Conservation (phyloP, 2,888 invertebrate species). For the Aproaerema taeniolella region DNA sequence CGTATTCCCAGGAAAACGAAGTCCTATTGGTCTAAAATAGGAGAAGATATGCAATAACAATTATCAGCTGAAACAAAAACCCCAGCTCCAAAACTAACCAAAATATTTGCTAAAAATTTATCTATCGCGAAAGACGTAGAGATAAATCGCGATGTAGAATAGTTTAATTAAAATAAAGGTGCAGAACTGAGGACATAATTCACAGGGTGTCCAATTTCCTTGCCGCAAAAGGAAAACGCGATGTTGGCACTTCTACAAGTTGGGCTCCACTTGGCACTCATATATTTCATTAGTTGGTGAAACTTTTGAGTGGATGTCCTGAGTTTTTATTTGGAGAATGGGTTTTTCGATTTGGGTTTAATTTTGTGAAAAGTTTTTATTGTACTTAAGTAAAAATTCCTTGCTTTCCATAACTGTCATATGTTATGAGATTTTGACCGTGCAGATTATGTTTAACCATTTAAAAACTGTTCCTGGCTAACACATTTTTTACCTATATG, state of each 20-base stretch:
- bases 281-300: not conserved
- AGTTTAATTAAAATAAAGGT: constrained; percentile 8
- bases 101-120: constrained; percentile 1
- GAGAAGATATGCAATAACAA: not conserved
- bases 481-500: too few species aligned
- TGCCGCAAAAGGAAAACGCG: constrained; percentile 10
- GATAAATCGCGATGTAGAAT: constrained; percentile 7
- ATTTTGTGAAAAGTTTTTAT: not conserved
- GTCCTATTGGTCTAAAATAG: not conserved
- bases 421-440: too few species aligned
- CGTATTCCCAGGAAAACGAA: not conserved
- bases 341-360: not conserved
- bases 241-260: constrained; percentile 10
- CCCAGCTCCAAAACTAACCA: not conserved
- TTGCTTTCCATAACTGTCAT: too few species aligned
- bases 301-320: not conserved
- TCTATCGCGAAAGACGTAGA: constrained; percentile 2
- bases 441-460: too few species aligned
- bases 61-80: not conserved
- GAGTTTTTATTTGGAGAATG: not conserved
- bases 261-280: constrained; percentile 6
- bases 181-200: constrained; percentile 10
- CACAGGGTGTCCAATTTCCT: constrained; percentile 17
- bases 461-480: too few species aligned
- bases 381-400: not conserved